These are phyloP conservation scores for Conopomorpha cramerella DNA, from an alignment of 1,140 invertebrate species.

Conservation along the genomic window DNA sequence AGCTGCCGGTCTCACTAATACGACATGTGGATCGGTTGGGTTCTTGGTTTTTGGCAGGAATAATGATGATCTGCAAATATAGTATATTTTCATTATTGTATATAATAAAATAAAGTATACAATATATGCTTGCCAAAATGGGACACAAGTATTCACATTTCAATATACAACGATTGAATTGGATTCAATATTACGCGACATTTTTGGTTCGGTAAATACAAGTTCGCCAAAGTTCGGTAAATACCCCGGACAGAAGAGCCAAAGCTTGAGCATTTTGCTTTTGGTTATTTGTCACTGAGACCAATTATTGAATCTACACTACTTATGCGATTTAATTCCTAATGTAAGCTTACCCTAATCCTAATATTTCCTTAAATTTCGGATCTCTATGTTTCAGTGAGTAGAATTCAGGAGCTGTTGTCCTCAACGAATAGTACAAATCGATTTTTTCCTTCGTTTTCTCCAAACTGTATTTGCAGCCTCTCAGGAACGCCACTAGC, in stretches of 20 bases:
- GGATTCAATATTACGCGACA: too few species aligned
- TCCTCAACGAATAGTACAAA: slow-evolving; percentile 64
- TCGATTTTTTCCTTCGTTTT: slow-evolving; percentile 69
- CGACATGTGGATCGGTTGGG: slow-evolving; percentile 50
- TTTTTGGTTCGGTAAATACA: too few species aligned
- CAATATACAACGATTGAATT: too few species aligned
- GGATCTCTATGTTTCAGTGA: slow-evolving; percentile 20
- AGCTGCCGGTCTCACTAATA: slow-evolving; percentile 50
- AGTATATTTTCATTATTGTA: slow-evolving; percentile 2
- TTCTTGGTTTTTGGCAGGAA: slow-evolving; percentile 32
- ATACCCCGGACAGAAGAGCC: too few species aligned
- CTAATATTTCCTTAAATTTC: slow-evolving; percentile 32
- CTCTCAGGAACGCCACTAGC: slow-evolving; percentile 65
- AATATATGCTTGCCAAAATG: too few species aligned
- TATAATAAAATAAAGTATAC: too few species aligned
- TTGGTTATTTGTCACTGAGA: too few species aligned
- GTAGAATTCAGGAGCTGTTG: slow-evolving; percentile 61
- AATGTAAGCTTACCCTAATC: slow-evolving; percentile 33
- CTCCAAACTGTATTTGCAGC: slow-evolving; percentile 71
- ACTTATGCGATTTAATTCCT: too few species aligned
- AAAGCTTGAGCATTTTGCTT: too few species aligned
- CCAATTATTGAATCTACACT: too few species aligned
- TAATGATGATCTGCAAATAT: slow-evolving; percentile 13
- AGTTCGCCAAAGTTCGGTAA: too few species aligned
- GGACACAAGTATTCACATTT: too few species aligned